Conservation (phyloP, 1,140 invertebrate genomes). For the Phymastichus coffea region DNA sequence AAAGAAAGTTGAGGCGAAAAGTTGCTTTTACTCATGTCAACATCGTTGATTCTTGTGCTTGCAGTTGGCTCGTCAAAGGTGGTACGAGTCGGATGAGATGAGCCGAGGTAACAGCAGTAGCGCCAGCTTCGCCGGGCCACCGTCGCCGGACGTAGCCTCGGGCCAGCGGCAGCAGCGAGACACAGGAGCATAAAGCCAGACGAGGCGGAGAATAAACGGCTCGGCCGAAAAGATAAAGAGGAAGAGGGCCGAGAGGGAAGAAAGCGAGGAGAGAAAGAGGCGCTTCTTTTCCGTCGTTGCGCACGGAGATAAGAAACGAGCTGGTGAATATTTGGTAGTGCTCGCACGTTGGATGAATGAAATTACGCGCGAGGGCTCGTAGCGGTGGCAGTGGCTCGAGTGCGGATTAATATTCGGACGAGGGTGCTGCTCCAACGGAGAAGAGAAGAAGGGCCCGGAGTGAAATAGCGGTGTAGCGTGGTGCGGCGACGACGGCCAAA, state of each 20-base stretch:
- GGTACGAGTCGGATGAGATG: background rate
- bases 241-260: background rate
- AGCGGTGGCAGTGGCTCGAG: background rate
- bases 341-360: background rate
- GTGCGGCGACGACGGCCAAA: no score
- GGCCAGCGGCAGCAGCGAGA: no score
- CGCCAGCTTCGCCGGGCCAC: background rate
- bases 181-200: constrained; percentile 10
- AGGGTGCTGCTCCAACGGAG: no score
- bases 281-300: no score
- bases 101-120: background rate
- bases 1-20: no score
- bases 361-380: background rate
- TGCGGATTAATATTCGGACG: background rate
- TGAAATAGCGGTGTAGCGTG: no score
- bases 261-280: background rate
- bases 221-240: background rate
- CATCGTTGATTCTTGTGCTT: background rate
- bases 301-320: background rate
- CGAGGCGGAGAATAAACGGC: constrained; percentile 5
- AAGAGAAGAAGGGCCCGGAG: no score
- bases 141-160: background rate
- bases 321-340: background rate
- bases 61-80: no score
- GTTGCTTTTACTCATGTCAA: no score